Percentiles rank a stretch among this genome's conserved stretches.
Evolutionary conservation across 2,797 vertebrate species (phyloP).

Genomic region (Sebastes matsubarae): DNA sequence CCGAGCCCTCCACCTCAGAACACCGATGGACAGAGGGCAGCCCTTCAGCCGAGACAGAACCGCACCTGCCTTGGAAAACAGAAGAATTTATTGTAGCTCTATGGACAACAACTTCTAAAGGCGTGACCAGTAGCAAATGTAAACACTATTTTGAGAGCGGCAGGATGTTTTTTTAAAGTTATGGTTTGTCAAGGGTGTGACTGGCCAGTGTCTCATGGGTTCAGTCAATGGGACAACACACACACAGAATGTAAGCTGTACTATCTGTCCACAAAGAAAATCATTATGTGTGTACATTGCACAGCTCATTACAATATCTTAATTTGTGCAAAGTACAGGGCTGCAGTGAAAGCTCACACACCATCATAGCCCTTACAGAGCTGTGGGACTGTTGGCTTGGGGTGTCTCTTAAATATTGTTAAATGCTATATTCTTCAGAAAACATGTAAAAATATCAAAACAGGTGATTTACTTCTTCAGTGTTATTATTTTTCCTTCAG

Average conservation of each 20-base stretch:
- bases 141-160: not conserved
- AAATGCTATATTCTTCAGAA: not conserved
- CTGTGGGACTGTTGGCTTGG: not conserved
- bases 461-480: not conserved
- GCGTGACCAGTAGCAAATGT: not conserved
- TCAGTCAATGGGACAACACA: not conserved
- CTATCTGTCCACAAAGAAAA: not conserved
- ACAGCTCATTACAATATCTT: not conserved
- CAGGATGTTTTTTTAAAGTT: not conserved
- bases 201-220: not conserved
- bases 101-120: not conserved
- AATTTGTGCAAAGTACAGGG: not conserved
- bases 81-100: not conserved
- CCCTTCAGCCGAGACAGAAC: conserved; percentile 81
- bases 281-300: not conserved
- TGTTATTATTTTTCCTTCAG: not conserved
- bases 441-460: not conserved
- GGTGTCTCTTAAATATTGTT: not conserved
- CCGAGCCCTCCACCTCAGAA: conserved; percentile 79
- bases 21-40: conserved; percentile 72
- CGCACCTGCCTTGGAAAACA: conserved; percentile 73
- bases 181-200: conserved; percentile 16
- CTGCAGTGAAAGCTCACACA: not conserved
- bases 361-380: not conserved
- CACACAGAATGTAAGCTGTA: not conserved